Base-by-base conservation (phyloP, 2,888 invertebrate genomes). In the Barypeithes pellucidus region DNA sequence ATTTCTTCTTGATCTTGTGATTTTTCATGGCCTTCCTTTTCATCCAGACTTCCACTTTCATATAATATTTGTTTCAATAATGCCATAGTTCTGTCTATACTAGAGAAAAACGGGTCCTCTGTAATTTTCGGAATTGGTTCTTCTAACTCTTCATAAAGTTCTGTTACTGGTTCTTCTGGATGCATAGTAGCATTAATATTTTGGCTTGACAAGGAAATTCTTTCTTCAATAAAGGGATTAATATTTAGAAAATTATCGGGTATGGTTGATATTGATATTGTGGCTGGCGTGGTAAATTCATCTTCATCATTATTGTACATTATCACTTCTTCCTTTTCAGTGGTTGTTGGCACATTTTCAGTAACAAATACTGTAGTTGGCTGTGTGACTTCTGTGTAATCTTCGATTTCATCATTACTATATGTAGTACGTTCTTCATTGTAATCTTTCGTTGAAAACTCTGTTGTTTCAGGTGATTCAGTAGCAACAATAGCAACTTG, bases 251-350 rank as follows among this genome's bases (percentile, higher is more conserved):
- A 43, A 2, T 43, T 1, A 14, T 43, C 43, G 1, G 43, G 43
- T 43, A 14, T 43, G 5, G 5, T 24, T 3, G 24, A 24, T 24
- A 5, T 24, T 24, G 36, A 39, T 39, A 5, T 12, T 39, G 36
- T 9, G 9, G 36, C 11, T 8, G 2, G 1, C 39, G 14, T 11
- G 12, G 43, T 29, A 2, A 1, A 22, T 12, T 62, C 24, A 11
- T 22, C 20, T 18, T 12, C 7, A 20, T 9, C 22, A 12, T 43
- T 41, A 14, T 60, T 60, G 4, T 18, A 11, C 14, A 62, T 62
- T 29, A 52, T 39, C 29, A 29, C 29, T 29, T 52, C 39, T 59
- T 59, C 59, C n/a, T 12, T 59, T 24, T 9, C 33, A 39, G 33
- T 60, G 33, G 11, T 5, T 12, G 1, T 60, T 60, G 36, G 18